phyloP scores from a whole-genome alignment of 2,113 vertebrate species.

The Crotophaga sulcirostris region DNA sequence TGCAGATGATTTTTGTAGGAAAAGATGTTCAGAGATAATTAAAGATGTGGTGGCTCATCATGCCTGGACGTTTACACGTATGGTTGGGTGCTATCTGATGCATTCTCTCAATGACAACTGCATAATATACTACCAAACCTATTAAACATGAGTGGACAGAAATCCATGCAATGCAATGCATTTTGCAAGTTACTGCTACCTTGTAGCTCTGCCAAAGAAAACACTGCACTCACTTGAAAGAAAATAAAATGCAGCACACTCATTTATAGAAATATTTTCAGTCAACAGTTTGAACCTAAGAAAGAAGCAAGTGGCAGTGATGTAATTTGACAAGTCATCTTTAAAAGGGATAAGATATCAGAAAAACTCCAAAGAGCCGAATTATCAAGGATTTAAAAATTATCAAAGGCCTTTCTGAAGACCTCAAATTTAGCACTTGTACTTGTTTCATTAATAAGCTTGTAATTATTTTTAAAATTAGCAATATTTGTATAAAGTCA shows the following conservation, averaged over 20 bases:
- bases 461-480: neutral
- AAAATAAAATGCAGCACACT: neutral
- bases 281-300: neutral
- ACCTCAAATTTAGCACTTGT: neutral
- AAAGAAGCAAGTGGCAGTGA: neutral
- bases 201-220: neutral
- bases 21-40: neutral
- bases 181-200: neutral
- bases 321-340: accelerated
- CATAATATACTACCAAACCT: neutral
- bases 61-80: neutral
- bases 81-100: neutral
- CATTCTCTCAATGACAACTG: neutral
- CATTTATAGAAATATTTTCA: neutral
- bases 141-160: neutral
- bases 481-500: neutral
- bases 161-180: neutral
- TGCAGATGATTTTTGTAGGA: neutral
- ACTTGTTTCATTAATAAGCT: neutral
- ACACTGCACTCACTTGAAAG: neutral
- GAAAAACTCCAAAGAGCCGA: neutral
- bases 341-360: neutral
- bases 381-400: neutral
- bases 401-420: neutral
- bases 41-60: neutral